phyloP scores from a whole-genome alignment of 2,797 vertebrate genomes.

The Schizopygopsis pylzovi region DNA sequence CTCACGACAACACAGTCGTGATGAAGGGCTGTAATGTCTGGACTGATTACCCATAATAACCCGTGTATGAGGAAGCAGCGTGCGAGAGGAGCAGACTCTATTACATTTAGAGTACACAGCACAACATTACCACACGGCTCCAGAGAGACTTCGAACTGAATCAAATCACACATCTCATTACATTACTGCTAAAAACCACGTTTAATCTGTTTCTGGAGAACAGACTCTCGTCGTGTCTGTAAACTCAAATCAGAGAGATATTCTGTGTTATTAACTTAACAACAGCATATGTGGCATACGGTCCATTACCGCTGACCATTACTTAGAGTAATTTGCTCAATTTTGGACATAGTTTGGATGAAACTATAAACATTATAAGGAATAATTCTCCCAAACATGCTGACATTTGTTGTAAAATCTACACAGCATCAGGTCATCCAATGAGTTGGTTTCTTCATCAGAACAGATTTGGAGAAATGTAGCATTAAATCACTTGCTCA shows the following conservation, averaged over 20 bases:
- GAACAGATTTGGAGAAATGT: neutral
- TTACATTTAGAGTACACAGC: slow-evolving; percentile 26
- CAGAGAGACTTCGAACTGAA: neutral
- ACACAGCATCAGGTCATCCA: no score
- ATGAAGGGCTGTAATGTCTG: slow-evolving; percentile 21
- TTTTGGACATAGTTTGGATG: no score
- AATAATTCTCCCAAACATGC: neutral
- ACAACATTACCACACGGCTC: neutral
- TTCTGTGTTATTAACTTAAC: neutral
- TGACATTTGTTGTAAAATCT: neutral
- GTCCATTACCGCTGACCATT: no score
- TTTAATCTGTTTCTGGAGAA: neutral
- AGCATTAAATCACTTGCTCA: neutral
- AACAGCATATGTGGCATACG: neutral
- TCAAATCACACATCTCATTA: neutral
- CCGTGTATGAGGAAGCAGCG: slow-evolving; percentile 9
- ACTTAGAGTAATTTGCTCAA: neutral
- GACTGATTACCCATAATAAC: slow-evolving; percentile 46
- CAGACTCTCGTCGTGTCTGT: neutral
- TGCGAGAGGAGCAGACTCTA: slow-evolving; percentile 14
- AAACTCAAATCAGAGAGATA: neutral
- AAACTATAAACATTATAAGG: neutral
- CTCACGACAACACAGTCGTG: neutral
- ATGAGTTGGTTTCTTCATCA: no score
- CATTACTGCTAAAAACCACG: neutral